Evolutionary conservation across 2,888 invertebrate genomes (phyloP).

Genomic region (Agrypnus murinus): DNA sequence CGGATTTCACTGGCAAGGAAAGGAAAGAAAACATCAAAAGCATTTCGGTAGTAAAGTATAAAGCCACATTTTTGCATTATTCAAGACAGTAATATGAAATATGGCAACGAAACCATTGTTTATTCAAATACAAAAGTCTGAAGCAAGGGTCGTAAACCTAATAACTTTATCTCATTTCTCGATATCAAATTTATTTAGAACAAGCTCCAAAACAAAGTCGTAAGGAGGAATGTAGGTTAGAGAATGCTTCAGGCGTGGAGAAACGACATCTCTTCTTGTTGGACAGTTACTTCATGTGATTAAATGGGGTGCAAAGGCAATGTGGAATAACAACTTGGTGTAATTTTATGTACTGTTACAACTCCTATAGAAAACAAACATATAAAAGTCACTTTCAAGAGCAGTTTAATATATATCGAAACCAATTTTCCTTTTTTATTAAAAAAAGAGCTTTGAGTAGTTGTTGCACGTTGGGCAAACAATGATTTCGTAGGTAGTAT

Average conservation of each 20-base stretch:
- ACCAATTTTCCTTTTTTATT: too few species aligned
- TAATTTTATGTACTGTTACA: slow-evolving; percentile 22
- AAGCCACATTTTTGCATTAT: slow-evolving; percentile 47
- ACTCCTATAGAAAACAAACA: slow-evolving; percentile 19
- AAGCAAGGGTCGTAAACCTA: slow-evolving; percentile 47
- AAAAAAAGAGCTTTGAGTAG: too few species aligned
- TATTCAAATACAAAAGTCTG: slow-evolving; percentile 50
- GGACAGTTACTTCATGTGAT: slow-evolving; percentile 33
- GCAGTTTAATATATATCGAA: background rate
- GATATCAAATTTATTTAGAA: slow-evolving; percentile 63
- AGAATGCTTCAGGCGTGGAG: slow-evolving; percentile 54
- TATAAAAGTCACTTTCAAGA: background rate
- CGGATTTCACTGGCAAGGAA: slow-evolving; percentile 9
- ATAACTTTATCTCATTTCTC: slow-evolving; percentile 50
- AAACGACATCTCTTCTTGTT: slow-evolving; percentile 52
- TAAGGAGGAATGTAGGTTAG: slow-evolving; percentile 64
- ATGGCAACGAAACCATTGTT: slow-evolving; percentile 48
- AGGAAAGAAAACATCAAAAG: slow-evolving; percentile 40
- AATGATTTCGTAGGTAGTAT: too few species aligned
- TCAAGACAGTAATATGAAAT: slow-evolving; percentile 45
- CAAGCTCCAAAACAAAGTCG: slow-evolving; percentile 65
- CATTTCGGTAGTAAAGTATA: slow-evolving; percentile 43
- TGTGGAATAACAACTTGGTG: slow-evolving; percentile 22
- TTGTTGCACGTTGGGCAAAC: too few species aligned
- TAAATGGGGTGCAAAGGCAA: slow-evolving; percentile 29